These are phyloP conservation scores for Temnothorax longispinosus DNA, from an alignment of 1,140 invertebrate genomes.

Conservation along the genomic window DNA sequence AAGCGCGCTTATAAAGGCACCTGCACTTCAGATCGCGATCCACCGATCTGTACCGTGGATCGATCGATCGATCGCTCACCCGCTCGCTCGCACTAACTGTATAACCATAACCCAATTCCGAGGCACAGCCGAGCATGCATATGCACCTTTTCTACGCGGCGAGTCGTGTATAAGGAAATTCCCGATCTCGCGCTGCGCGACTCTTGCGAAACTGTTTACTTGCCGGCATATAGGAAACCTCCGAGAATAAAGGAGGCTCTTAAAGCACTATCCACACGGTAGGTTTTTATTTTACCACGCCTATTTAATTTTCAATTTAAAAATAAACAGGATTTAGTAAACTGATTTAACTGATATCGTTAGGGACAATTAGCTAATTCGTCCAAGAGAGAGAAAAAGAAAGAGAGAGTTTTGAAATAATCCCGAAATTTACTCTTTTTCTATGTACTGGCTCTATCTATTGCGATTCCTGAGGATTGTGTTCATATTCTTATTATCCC, in stretches of 20 bases:
- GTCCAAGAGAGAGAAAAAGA: too few relatives aligned
- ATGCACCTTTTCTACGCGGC: not conserved
- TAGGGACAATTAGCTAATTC: too few relatives aligned
- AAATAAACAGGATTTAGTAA: not conserved
- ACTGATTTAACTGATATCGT: not conserved
- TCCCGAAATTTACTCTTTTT: not conserved
- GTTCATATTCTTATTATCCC: not conserved
- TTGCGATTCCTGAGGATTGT: not conserved
- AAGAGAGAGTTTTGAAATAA: not conserved
- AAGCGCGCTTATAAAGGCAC: conserved; percentile 47
- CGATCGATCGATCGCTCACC: conserved; percentile 64
- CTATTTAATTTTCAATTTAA: not conserved
- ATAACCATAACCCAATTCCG: conserved; percentile 75
- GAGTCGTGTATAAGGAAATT: conserved; percentile 82
- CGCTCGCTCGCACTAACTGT: conserved; percentile 23
- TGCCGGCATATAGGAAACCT: conserved; percentile 74
- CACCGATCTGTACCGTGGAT: conserved; percentile 22
- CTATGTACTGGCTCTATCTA: not conserved
- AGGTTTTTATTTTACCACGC: not conserved
- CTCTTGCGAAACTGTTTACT: conserved; percentile 84
- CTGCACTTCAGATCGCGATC: conserved; percentile 39
- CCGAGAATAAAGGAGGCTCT: conserved; percentile 82
- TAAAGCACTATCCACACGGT: conserved; percentile 11
- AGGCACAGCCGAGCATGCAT: conserved; percentile 3
- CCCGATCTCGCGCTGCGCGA: conserved; percentile 74